These are phyloP conservation scores for Murina feae DNA, from an alignment of 2,113 vertebrate species.

Conservation along the genomic window DNA sequence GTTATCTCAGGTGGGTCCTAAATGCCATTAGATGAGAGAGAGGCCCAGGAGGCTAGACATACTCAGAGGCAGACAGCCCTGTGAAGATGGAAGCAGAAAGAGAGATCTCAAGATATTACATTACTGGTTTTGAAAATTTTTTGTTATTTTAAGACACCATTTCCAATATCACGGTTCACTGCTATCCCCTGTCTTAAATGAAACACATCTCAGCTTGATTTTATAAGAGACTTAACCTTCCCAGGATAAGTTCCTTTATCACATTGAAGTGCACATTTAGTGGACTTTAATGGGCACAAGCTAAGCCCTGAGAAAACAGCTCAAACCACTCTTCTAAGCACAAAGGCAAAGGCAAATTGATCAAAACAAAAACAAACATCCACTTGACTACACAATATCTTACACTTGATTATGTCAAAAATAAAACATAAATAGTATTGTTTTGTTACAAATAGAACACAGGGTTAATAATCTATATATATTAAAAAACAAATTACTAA, in stretches of 20 bases:
- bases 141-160: too few relatives aligned
- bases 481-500: background rate
- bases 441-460: background rate
- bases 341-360: background rate
- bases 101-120: too few relatives aligned
- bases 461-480: background rate
- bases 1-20: background rate
- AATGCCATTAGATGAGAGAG: background rate
- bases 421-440: background rate
- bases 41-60: too few relatives aligned
- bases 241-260: too few relatives aligned
- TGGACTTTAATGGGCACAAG: constrained; percentile 55
- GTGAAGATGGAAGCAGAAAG: too few relatives aligned
- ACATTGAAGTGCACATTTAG: too few relatives aligned
- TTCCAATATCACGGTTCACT: background rate
- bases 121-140: too few relatives aligned
- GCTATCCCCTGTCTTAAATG: background rate
- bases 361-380: background rate
- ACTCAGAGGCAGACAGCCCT: too few relatives aligned
- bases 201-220: background rate
- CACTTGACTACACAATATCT: background rate
- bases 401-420: background rate
- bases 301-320: constrained; percentile 68
- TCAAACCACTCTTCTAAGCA: constrained; percentile 49
- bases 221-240: background rate